Evolutionary conservation across 2,797 vertebrate genomes (phyloP).

Genomic region (Pseudochirops cupreus): DNA sequence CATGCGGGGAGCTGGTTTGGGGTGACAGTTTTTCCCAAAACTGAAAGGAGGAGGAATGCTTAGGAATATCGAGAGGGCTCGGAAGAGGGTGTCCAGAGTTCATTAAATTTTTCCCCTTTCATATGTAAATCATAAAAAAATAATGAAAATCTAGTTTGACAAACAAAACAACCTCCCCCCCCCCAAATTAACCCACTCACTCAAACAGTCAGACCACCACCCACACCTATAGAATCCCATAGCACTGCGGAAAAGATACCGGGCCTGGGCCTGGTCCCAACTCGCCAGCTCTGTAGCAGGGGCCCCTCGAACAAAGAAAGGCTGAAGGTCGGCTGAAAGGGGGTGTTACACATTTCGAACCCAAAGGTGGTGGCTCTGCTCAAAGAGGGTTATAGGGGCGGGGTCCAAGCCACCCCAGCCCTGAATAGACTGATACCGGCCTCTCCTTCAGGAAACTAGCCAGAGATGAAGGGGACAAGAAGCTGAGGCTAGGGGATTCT

Average conservation of each 20-base stretch:
- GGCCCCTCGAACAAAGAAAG: constrained; percentile 43
- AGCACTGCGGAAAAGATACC: background rate
- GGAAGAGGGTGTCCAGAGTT: constrained; percentile 33
- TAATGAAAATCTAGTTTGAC: constrained; percentile 49
- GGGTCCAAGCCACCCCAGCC: background rate
- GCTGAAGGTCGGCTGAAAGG: background rate
- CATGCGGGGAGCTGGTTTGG: constrained; percentile 72
- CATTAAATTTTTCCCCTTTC: constrained; percentile 64
- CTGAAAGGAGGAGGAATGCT: constrained; percentile 19
- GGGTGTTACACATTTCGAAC: background rate
- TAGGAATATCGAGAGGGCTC: constrained; percentile 6
- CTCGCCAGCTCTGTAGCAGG: background rate
- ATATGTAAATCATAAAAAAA: constrained; percentile 79
- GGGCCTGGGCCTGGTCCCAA: background rate
- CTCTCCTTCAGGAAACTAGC: background rate
- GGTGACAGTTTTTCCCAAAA: background rate
- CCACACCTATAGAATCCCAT: background rate
- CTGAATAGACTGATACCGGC: background rate
- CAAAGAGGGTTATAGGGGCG: background rate
- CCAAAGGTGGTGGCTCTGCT: background rate
- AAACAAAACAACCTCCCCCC: background rate
- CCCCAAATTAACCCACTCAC: constrained; percentile 12
- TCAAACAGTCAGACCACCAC: constrained; percentile 30
- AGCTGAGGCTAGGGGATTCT: background rate
- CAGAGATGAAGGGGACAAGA: background rate